Evolutionary conservation across 2,888 invertebrate species (phyloP).

Genomic region (Alloscopus bannaensis): DNA sequence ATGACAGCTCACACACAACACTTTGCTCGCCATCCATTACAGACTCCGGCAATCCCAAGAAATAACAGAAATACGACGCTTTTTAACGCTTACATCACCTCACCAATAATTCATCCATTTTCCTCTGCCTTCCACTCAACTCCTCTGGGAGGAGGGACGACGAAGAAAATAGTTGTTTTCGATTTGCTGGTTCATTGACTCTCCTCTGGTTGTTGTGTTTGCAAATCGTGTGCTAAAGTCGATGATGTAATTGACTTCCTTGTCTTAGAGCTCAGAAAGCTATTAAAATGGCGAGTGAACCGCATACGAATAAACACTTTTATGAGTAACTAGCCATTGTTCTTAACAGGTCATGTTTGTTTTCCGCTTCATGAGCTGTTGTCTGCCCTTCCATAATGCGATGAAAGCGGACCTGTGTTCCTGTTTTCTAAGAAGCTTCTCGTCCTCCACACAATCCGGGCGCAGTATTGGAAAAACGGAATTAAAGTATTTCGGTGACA

Average conservation of each 20-base stretch:
- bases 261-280: not conserved
- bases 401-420: not conserved
- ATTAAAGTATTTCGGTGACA: constrained; percentile 2
- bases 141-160: not conserved
- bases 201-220: constrained; percentile 6
- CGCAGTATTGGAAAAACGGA: not conserved
- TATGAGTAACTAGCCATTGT: not conserved
- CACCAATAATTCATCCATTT: no score
- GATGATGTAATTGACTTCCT: not conserved
- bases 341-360: not conserved
- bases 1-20: no score
- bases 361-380: not conserved
- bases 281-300: no score
- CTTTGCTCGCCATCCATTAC: not conserved
- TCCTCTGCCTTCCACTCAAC: not conserved
- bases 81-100: not conserved
- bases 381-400: not conserved
- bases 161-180: not conserved
- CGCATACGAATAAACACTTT: not conserved
- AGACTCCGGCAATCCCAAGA: not conserved
- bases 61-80: not conserved
- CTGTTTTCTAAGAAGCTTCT: not conserved
- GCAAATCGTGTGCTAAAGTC: not conserved
- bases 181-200: constrained; percentile 28
- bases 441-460: not conserved